Evolutionary conservation across 2,113 vertebrate species (phyloP), one percentile per base, ranked within the genome.

Genomic region (Polypterus bichir): DNA sequence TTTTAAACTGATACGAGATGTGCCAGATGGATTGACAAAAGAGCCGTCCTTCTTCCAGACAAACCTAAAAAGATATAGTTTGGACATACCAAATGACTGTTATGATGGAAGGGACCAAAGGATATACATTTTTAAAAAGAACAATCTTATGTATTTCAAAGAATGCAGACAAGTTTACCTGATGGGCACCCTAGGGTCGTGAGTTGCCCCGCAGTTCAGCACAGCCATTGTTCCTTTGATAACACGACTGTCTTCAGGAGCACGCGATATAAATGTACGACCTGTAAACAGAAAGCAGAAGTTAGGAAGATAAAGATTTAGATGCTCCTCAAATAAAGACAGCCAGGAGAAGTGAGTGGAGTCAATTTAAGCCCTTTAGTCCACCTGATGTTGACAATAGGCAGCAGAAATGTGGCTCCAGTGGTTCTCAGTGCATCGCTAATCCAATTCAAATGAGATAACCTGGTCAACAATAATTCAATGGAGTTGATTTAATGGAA

Each of bases 141-240:
- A 27, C 27, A 27, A 27, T 27, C 27, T 27, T 27, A 27, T 27
- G 27, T 27, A 27, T 27, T 27, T 27, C 27, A 27, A 2, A 27
- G 27, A 27, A 27, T 27, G 27, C 27, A 27, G 27, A 27, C 27
- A 27, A 27, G 27, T 73, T 53, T 69, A 97, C 92, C 89, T 88
- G 76, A 92, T 76, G 9, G 86, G 71, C 57, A 96, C 82, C 53
- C 92, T 86, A 9, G 90, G 84, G 72, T 97, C 94, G 1, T 96
- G 89, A 3, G 86, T 87, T 1, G 89, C 92, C 4, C 86, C 73
- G 4, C 95, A 98, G 48, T 64, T 78, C 71, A 98, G 81, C 2
- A 78, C 68, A 3, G 93, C 94, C 0, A 86, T 94, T 58, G 94
- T 98, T 58, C 95, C 95, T 77, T 98, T 98, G 74, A 97, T 97